Percentiles rank a stretch among this genome's conserved stretches.
These are phyloP conservation scores for Chiloscyllium punctatum DNA, from an alignment of 2,797 vertebrate species.

Conservation along the genomic window DNA sequence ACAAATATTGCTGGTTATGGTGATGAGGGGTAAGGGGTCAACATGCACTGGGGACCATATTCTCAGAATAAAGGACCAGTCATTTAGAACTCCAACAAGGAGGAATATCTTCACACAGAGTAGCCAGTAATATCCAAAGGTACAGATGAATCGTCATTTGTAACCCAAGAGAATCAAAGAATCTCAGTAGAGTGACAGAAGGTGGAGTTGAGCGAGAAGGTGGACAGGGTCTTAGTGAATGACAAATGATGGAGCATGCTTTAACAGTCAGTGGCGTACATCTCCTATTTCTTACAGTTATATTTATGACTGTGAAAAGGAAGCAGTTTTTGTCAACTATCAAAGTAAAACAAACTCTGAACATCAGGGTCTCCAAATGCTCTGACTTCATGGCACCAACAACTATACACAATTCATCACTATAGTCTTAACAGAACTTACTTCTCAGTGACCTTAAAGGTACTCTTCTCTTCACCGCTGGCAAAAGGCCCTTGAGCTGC, in stretches of 20 bases:
- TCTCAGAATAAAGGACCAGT: neutral
- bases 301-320: neutral
- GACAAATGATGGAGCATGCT: neutral
- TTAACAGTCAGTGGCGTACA: neutral
- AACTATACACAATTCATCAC: neutral
- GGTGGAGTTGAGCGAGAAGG: neutral
- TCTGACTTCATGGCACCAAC: neutral
- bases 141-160: neutral
- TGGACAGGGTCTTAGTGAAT: neutral
- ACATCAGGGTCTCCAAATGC: neutral
- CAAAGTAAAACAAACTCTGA: neutral
- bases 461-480: conserved; percentile 90
- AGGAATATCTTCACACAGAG: neutral
- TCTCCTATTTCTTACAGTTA: neutral
- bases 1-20: too few species aligned
- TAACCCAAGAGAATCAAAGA: neutral
- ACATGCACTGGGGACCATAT: neutral
- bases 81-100: neutral
- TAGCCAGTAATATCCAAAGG: neutral
- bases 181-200: neutral
- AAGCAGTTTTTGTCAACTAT: neutral
- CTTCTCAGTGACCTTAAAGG: conserved; percentile 82
- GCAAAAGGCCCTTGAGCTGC: conserved; percentile 88
- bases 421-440: conserved; percentile 55
- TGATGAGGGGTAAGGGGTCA: too few species aligned